Evolutionary conservation across 1,140 invertebrate species (phyloP), one percentile per base, ranked within the genome.

Genomic region (Mizuhopecten yessoensis): DNA sequence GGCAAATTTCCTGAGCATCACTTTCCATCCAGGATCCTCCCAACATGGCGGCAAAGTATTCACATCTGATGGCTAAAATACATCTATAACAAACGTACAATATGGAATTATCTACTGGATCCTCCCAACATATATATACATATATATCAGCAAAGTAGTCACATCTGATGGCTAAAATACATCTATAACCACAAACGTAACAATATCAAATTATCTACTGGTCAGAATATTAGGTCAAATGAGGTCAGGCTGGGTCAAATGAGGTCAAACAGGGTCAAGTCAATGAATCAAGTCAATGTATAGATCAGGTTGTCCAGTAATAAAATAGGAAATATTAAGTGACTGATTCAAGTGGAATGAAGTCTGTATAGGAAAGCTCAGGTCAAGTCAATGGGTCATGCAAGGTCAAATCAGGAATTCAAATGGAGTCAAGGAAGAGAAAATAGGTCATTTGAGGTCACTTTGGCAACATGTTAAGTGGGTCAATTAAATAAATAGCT

Each of bases 21-120:
- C 97, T 98, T 94, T 98, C 98, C 57, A 98, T 97, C 97, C 98
- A 98, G 88, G 98, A 98, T 1, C 98, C 98, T 93, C 98, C 98
- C 1, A 99, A 96, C 96, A 99, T 98, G 39, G 98, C 98, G 10
- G 98, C 98, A 96, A 99, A 99, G 95, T 99, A 99, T 95, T 98
- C 98, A 95, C 98, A 99, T 42, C 98, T 97, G 11, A 98, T 98
- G 89, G 98, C 98, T 88, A 99, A 96, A 94, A 99, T 98, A 96
- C 98, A 99, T 86, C 96, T 96, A 57, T 34, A 86, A 36, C 36
- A 29, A 34, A 23, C 23, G 23, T 17, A 2, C 2, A 34, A 13
- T 34, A n/a, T n/a, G n/a, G n/a, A n/a, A n/a, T n/a, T n/a, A n/a
- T n/a, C n/a, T n/a, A n/a, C n/a, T n/a, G 88, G 98, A 98, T 1